These are phyloP conservation scores for Benthosema pterotum DNA, from an alignment of 2,797 vertebrate genomes.

Conservation along the genomic window DNA sequence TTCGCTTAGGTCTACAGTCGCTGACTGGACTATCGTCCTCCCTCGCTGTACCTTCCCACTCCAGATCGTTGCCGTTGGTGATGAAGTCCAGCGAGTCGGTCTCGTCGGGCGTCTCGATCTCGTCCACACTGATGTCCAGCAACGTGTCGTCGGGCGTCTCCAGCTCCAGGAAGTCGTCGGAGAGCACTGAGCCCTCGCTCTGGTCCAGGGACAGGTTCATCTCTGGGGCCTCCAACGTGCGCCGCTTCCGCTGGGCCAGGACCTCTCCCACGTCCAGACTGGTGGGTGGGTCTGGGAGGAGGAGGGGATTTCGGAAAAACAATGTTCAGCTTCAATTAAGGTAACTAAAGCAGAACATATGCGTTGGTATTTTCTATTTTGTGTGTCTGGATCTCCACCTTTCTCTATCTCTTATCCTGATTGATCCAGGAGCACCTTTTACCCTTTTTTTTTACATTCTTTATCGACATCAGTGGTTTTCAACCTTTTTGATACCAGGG, in stretches of 20 bases:
- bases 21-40: slow-evolving; percentile 30
- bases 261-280: slow-evolving; percentile 81
- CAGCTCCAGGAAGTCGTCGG: slow-evolving; percentile 91
- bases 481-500: too few species aligned
- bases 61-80: slow-evolving; percentile 92
- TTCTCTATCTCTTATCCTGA: too few species aligned
- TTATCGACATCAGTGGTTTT: too few species aligned
- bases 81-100: slow-evolving; percentile 94
- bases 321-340: background rate
- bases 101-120: slow-evolving; percentile 94
- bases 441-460: too few species aligned
- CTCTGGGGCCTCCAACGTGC: slow-evolving; percentile 90
- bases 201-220: slow-evolving; percentile 97
- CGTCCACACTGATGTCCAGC: slow-evolving; percentile 94
- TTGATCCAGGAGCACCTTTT: too few species aligned
- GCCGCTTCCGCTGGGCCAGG: slow-evolving; percentile 87
- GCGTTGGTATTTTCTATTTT: too few species aligned
- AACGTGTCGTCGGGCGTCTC: slow-evolving; percentile 88
- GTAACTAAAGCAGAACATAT: too few species aligned
- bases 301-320: background rate
- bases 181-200: slow-evolving; percentile 93
- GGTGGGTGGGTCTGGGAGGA: slow-evolving; percentile 87
- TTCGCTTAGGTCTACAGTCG: too few species aligned
- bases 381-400: too few species aligned
- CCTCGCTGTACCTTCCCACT: slow-evolving; percentile 94